Base-by-base conservation (phyloP, 2,113 vertebrate species). In the Leptodactylus fuscus region DNA sequence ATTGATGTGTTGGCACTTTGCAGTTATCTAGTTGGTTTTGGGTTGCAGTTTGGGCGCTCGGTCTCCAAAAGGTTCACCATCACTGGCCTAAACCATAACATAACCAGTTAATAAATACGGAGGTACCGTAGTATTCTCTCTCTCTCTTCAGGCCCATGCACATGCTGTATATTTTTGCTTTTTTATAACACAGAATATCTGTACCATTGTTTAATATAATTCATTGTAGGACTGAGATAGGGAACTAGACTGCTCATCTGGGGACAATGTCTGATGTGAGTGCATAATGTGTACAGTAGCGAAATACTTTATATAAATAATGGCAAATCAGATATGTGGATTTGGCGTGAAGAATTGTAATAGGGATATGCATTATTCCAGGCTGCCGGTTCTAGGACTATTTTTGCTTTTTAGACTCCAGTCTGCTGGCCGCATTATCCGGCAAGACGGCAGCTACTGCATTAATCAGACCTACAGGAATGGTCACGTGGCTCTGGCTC, bases 401-500 rank as follows among this genome's bases (percentile, higher is more conserved):
- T 58, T 62, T 67, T 18, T 67, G 15, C 29, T 34, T 34, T 62
- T 67, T 34, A 34, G 29, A 34, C 62, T 67, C 62, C 62, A 34
- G 62, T 24, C 70, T 74, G 22, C 41, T 34, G 46, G 15, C 49
- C 32, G 48, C 74, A 53, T 77, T 53, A 77, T 55, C 75, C 46
- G 22, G 10, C 46, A 55, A 32, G 46, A 34, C 75, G 20, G 75
- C 49, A 78, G 75, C 75, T 53, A 9, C 65, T 82, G 81, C 46
- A 71, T 71, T 71, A 71, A 71, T 81, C 60, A 81, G 60, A 81
- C 94, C 44, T 95, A 95, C 95, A 93, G 91, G 91, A 87, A 87
- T 88, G 92, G 93, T 97, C 97, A 98, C 96, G 95, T 98, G 75
- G 36, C 75, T 55, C 29, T 18, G 60, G 1, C 60, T 44, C 71